Evolutionary conservation across 2,113 vertebrate species (phyloP).

Genomic region (Microtus oregoni): DNA sequence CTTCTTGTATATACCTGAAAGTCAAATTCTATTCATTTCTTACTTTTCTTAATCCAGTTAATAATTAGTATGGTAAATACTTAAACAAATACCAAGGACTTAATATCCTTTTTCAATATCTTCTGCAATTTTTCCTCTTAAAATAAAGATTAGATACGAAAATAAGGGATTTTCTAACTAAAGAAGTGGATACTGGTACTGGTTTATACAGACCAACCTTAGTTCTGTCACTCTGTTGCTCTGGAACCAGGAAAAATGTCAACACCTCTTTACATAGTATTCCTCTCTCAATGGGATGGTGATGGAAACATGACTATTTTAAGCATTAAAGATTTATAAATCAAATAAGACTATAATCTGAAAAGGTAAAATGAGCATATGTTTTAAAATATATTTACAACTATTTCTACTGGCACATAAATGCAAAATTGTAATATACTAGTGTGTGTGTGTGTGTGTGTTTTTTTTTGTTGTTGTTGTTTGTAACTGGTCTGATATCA

Average conservation of each 20-base stretch:
- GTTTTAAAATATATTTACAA: not conserved
- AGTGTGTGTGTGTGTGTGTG: not conserved
- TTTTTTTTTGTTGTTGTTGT: not conserved
- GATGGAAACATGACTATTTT: not conserved
- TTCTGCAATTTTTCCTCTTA: not conserved
- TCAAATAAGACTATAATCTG: not conserved
- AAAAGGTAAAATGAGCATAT: not conserved
- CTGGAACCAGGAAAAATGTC: not conserved
- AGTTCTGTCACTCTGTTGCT: fast-evolving
- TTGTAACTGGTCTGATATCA: not conserved
- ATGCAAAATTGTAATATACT: not conserved
- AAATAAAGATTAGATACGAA: not conserved
- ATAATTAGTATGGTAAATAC: not conserved
- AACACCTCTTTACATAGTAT: not conserved
- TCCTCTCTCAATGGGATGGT: not conserved
- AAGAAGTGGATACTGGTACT: too few relatives aligned
- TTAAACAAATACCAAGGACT: too few relatives aligned
- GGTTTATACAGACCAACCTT: too few relatives aligned
- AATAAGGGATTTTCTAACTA: not conserved
- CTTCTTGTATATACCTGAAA: not conserved
- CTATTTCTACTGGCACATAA: not conserved
- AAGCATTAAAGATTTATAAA: not conserved
- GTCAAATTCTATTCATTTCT: not conserved
- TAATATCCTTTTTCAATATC: not conserved
- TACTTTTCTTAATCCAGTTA: not conserved